Conservation (phyloP, 2,113 vertebrate genomes). For the Anseranas semipalmata region DNA sequence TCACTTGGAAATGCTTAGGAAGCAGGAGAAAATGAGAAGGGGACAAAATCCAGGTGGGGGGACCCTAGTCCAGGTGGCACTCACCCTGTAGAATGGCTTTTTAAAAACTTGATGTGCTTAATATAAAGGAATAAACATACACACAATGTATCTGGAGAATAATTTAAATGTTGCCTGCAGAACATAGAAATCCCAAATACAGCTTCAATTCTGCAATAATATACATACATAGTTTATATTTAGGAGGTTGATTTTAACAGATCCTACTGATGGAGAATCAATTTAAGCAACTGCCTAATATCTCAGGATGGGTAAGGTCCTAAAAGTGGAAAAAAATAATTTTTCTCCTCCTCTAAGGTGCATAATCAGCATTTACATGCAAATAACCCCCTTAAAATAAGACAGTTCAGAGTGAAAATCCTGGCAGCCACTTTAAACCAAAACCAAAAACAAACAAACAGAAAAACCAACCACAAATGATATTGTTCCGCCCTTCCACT, state of each 20-base stretch:
- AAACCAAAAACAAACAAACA: not conserved
- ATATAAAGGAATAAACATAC: not conserved
- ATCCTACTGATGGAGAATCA: fast-evolving
- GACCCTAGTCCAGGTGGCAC: fast-evolving
- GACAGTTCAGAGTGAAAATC: not conserved
- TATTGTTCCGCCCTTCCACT: slow-evolving; percentile 5
- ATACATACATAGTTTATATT: fast-evolving
- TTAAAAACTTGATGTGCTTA: not conserved
- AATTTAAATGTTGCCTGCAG: not conserved
- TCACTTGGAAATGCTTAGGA: not conserved
- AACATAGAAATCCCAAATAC: not conserved
- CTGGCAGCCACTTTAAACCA: not conserved
- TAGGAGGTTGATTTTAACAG: not conserved
- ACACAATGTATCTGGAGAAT: fast-evolving
- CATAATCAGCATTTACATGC: not conserved
- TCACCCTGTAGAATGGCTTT: not conserved
- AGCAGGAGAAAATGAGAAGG: not conserved
- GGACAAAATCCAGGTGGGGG: fast-evolving
- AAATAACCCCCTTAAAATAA: not conserved
- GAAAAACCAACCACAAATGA: not conserved
- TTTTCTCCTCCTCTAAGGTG: not conserved
- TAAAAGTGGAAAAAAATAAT: not conserved
- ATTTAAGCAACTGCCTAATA: not conserved
- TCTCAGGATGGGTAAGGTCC: not conserved
- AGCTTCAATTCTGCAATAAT: not conserved